A percentile compares a stretch with the other conserved stretches of the same genome.
Evolutionary conservation across 2,888 invertebrate species (phyloP).

Genomic region (Mesorhabditis sp.): DNA sequence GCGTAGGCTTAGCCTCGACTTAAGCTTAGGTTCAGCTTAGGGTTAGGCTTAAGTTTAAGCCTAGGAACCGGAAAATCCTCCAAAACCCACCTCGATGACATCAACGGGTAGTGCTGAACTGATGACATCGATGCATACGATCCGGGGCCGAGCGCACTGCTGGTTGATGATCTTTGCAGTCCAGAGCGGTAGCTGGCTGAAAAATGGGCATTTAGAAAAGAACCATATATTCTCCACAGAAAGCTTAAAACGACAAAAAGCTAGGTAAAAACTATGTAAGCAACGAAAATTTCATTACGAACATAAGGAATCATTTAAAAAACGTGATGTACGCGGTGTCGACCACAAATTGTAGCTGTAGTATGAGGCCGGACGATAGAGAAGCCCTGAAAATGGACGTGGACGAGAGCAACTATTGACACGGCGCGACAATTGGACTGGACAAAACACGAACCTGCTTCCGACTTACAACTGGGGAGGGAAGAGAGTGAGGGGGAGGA

Average conservation of each 20-base stretch:
- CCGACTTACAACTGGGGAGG: slow-evolving; percentile 13
- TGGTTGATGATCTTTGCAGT: background rate
- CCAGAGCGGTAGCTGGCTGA: background rate
- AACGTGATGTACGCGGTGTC: background rate
- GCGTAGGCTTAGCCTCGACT: slow-evolving; percentile 3
- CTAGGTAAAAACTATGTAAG: too few relatives aligned
- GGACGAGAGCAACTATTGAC: background rate
- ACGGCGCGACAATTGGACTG: background rate
- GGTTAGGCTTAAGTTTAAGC: too few relatives aligned
- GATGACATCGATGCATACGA: background rate
- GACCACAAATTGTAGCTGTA: slow-evolving; percentile 6
- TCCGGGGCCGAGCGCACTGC: background rate
- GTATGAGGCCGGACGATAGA: slow-evolving; percentile 1
- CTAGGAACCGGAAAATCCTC: too few relatives aligned
- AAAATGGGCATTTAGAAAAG: background rate
- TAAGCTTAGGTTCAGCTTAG: too few relatives aligned
- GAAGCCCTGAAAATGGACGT: background rate
- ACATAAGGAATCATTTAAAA: background rate
- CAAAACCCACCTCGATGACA: background rate
- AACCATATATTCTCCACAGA: too few relatives aligned
- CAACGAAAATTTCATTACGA: too few relatives aligned
- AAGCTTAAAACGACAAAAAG: too few relatives aligned
- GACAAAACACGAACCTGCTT: slow-evolving; percentile 2
- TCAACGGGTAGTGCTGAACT: background rate
- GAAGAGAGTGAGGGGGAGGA: slow-evolving; percentile 25